Evolutionary conservation across 2,113 vertebrate species (phyloP).

Genomic region (Macaca mulatta): DNA sequence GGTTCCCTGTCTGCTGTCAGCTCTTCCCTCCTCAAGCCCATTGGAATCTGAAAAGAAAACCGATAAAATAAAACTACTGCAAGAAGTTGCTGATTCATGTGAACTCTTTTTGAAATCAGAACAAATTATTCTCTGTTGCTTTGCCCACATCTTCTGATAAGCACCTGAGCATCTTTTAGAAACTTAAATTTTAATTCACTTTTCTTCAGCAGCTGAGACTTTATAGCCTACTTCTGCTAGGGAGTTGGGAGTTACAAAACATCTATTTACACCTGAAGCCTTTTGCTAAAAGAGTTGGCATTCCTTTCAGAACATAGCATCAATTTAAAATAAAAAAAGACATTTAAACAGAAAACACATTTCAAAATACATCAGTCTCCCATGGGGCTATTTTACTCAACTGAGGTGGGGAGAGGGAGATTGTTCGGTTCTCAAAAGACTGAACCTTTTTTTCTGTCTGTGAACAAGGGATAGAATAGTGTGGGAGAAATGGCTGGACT

Average conservation of each 20-base stretch:
- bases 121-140: not conserved
- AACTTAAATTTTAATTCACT: conserved; percentile 39
- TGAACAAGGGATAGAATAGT: not conserved
- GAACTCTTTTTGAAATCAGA: conserved; percentile 45
- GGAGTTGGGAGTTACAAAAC: conserved; percentile 25
- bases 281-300: not conserved
- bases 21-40: not conserved
- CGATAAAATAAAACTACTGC: conserved; percentile 22
- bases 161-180: conserved; percentile 14
- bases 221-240: conserved; percentile 23
- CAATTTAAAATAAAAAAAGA: not conserved
- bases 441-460: not conserved
- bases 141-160: conserved; percentile 36
- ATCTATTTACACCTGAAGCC: conserved; percentile 41
- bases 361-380: conserved; percentile 26
- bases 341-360: conserved; percentile 33
- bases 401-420: not conserved
- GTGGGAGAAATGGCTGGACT: not conserved
- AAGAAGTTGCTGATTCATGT: conserved; percentile 25
- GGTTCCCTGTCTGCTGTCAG: not conserved
- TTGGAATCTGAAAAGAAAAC: conserved; percentile 40
- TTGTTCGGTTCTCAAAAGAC: not conserved
- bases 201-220: conserved; percentile 48
- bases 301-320: conserved; percentile 28
- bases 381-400: conserved; percentile 24